Evolutionary conservation across 2,797 vertebrate species (phyloP).

Genomic region (Oceanodroma leucorhoa): DNA sequence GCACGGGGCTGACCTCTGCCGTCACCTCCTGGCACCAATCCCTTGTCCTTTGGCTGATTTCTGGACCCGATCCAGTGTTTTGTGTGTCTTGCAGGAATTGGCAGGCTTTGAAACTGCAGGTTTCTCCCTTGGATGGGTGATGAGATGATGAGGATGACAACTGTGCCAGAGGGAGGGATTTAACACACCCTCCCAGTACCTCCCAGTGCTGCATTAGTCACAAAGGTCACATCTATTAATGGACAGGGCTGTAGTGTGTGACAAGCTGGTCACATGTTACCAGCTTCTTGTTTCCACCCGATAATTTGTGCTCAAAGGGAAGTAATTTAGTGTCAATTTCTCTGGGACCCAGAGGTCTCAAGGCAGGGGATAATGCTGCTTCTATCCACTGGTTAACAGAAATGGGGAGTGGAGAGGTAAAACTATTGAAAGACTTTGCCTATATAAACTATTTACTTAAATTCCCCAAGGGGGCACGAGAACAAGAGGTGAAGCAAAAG

Average conservation of each 20-base stretch:
- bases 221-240: conserved; percentile 20
- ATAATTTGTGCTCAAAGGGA: background rate
- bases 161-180: background rate
- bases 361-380: background rate
- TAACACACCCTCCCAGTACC: background rate
- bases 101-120: background rate
- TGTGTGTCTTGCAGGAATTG: background rate
- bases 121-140: background rate
- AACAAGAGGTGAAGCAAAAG: background rate
- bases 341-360: background rate
- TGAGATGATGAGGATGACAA: background rate
- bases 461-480: background rate
- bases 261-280: background rate
- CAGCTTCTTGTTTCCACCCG: conserved; percentile 24
- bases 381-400: background rate
- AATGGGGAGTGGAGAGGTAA: background rate
- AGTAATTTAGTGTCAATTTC: background rate
- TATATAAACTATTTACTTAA: background rate
- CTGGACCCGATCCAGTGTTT: background rate
- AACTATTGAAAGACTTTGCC: background rate
- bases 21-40: background rate
- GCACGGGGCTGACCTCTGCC: background rate
- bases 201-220: background rate
- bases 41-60: background rate
- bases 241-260: background rate